These are phyloP conservation scores for Gymnarchus niloticus DNA, from an alignment of 2,113 vertebrate genomes.

Conservation along the genomic window DNA sequence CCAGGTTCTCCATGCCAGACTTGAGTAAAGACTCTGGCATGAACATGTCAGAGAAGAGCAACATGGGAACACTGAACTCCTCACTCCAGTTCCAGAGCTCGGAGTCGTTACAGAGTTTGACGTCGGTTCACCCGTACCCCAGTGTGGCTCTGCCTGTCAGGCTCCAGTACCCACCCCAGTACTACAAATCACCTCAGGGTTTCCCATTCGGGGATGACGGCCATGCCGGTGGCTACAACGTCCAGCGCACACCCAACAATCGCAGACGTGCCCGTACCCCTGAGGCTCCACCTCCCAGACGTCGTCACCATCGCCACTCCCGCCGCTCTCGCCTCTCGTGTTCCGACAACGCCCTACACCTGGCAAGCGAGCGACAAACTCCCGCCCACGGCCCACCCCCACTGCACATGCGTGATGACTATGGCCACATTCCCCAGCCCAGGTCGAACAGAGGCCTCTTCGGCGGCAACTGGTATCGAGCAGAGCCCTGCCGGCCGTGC, in stretches of 20 bases:
- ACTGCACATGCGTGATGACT: constrained; percentile 78
- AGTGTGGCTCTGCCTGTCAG: constrained; percentile 73
- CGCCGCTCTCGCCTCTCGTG: constrained; percentile 83
- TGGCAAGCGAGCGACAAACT: constrained; percentile 77
- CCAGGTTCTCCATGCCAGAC: constrained; percentile 97
- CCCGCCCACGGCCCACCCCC: constrained; percentile 75
- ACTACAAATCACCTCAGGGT: constrained; percentile 67
- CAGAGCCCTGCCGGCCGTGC: constrained; percentile 79
- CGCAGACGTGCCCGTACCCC: constrained; percentile 68
- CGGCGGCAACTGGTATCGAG: constrained; percentile 65
- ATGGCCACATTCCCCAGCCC: constrained; percentile 75
- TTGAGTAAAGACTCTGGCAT: constrained; percentile 97
- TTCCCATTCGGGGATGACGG: constrained; percentile 75
- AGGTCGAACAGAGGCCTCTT: constrained; percentile 72
- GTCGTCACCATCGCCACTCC: constrained; percentile 64
- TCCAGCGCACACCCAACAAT: constrained; percentile 73
- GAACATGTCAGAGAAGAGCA: constrained; percentile 91
- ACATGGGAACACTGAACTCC: constrained; percentile 84
- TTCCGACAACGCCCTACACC: constrained; percentile 89
- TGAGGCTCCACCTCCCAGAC: constrained; percentile 71
- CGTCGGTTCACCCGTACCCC: constrained; percentile 77
- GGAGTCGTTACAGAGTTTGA: constrained; percentile 85
- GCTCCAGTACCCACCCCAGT: constrained; percentile 69
- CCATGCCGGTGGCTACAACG: constrained; percentile 60
- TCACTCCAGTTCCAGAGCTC: constrained; percentile 86